phyloP scores from a whole-genome alignment of 2,797 vertebrate genomes.

The Muraenolepis orangiensis region DNA sequence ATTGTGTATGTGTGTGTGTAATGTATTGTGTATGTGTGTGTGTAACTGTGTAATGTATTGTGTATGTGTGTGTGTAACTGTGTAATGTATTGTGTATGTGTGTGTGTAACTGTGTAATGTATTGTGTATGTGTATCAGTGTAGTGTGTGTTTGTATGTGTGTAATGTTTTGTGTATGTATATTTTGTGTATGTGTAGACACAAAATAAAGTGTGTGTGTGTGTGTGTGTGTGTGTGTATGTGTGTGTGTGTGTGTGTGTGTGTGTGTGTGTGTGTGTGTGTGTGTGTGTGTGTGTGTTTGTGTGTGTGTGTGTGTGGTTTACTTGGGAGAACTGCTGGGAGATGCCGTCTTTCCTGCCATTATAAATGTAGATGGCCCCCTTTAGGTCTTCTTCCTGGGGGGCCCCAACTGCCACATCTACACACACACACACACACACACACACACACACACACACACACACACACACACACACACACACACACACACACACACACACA shows the following conservation, averaged over 20 bases:
- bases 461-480: slow-evolving; percentile 34
- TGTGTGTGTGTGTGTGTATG: too few relatives aligned
- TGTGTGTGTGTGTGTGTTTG: slow-evolving; percentile 8
- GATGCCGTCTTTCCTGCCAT: slow-evolving; percentile 86
- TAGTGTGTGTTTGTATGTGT: not conserved
- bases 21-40: too few relatives aligned
- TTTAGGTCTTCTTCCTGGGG: slow-evolving; percentile 90
- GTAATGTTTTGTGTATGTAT: not conserved
- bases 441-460: slow-evolving; percentile 17
- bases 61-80: not conserved
- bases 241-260: too few relatives aligned
- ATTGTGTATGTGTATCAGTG: too few relatives aligned
- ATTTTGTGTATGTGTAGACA: not conserved
- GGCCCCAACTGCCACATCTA: slow-evolving; percentile 92
- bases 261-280: slow-evolving; percentile 13
- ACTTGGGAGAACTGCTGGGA: slow-evolving; percentile 87
- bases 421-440: slow-evolving; percentile 28
- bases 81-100: too few relatives aligned
- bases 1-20: too few relatives aligned
- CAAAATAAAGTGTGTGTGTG: not conserved
- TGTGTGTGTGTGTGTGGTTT: slow-evolving; percentile 23
- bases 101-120: too few relatives aligned
- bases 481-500: slow-evolving; percentile 20
- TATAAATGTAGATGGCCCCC: slow-evolving; percentile 95
- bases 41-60: not conserved